Conservation (phyloP, 1,140 invertebrate genomes). For the Drosophila pseudoobscura region DNA sequence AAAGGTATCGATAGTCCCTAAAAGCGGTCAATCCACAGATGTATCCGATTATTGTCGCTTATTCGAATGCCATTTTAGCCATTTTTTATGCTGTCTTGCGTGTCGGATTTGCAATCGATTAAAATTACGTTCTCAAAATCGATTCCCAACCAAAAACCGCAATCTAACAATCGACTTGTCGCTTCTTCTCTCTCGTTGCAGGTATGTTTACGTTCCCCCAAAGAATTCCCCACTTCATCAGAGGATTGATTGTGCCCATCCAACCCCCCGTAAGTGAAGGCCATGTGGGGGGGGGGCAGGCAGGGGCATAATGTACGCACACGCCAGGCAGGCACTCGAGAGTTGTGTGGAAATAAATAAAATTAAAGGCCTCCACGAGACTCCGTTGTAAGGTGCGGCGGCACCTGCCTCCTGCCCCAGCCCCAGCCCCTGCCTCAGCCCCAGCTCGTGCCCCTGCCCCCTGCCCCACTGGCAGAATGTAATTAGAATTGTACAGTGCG, state of each 20-base stretch:
- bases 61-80: too few species aligned
- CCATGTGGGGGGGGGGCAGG: too few species aligned
- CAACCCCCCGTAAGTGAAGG: constrained; percentile 8
- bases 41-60: too few species aligned
- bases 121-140: too few species aligned
- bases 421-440: too few species aligned
- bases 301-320: background rate
- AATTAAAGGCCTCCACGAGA: constrained; percentile 63
- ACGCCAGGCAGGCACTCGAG: constrained; percentile 44
- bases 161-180: constrained; percentile 1
- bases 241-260: background rate
- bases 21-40: too few species aligned
- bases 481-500: constrained; percentile 81
- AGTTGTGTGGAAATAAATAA: constrained; percentile 78
- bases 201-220: constrained; percentile 43
- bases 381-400: background rate
- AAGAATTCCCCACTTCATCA: background rate
- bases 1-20: too few species aligned
- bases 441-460: too few species aligned
- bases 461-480: constrained; percentile 62
- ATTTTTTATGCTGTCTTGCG: too few species aligned
- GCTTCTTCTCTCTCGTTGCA: constrained; percentile 37
- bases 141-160: too few species aligned
- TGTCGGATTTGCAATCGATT: too few species aligned
- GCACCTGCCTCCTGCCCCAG: too few species aligned